Percentiles rank a stretch among this genome's conserved stretches.
phyloP scores from a whole-genome alignment of 2,113 vertebrate genomes.

The Gnathonemus longibarbis region DNA sequence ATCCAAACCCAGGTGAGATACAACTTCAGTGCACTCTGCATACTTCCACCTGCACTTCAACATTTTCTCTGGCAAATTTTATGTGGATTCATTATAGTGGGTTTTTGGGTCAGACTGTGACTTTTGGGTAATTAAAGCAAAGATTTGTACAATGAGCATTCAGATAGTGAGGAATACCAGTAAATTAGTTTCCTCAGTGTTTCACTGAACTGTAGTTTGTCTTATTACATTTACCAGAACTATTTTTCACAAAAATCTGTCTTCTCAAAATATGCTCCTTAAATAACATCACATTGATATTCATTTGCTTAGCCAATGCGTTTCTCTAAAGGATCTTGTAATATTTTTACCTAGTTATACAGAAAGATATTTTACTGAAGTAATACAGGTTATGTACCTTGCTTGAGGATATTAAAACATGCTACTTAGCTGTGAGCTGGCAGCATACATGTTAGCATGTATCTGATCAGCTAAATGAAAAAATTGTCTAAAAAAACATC shows the following conservation, averaged over 20 bases:
- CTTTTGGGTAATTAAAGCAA: not conserved
- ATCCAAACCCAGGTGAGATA: not conserved
- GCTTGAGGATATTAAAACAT: not conserved
- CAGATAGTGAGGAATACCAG: not conserved
- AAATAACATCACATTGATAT: not conserved
- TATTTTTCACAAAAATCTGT: not conserved
- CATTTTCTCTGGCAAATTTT: not conserved
- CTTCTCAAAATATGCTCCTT: not conserved
- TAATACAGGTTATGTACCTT: not conserved
- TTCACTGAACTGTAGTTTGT: not conserved
- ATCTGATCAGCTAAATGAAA: not conserved
- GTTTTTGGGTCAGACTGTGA: not conserved
- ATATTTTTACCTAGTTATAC: too few species aligned
- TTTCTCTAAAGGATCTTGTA: not conserved
- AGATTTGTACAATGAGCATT: not conserved
- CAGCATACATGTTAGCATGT: not conserved
- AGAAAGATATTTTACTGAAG: not conserved
- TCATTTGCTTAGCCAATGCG: not conserved
- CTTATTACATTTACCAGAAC: not conserved
- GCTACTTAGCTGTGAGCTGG: not conserved
- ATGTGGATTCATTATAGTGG: not conserved
- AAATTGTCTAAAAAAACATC: not conserved
- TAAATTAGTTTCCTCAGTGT: not conserved
- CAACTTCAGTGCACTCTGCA: not conserved
- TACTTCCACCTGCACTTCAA: not conserved